A percentile compares a stretch with the other conserved stretches of the same genome.
Evolutionary conservation across 2,113 vertebrate genomes (phyloP).

Genomic region (Gavia stellata): DNA sequence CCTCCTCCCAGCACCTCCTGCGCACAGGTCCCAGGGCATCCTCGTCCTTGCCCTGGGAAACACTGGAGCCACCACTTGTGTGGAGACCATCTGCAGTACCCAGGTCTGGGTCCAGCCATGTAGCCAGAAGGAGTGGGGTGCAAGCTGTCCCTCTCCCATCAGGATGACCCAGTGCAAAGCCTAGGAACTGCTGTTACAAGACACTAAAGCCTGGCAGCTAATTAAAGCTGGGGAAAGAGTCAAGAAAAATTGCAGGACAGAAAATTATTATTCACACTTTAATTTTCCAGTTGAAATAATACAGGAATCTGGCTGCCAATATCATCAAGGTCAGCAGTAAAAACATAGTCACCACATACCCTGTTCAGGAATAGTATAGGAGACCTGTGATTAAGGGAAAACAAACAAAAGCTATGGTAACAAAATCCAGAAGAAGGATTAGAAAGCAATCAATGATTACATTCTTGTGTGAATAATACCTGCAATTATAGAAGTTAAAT

Average conservation of each 20-base stretch:
- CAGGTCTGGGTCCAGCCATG: neutral
- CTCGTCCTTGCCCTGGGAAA: fast-evolving
- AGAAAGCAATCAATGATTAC: neutral
- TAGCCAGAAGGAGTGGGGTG: neutral
- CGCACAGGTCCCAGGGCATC: fast-evolving
- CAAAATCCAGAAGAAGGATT: neutral
- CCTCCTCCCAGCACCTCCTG: neutral
- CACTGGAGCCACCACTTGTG: fast-evolving
- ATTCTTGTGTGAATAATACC: neutral
- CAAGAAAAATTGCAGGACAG: neutral
- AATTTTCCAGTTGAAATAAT: slow-evolving; percentile 35
- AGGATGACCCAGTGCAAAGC: neutral
- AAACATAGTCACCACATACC: neutral
- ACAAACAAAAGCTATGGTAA: neutral
- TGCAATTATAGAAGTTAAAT: slow-evolving; percentile 26
- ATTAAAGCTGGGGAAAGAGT: neutral
- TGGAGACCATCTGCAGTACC: fast-evolving
- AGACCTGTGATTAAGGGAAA: neutral
- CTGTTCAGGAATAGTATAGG: neutral
- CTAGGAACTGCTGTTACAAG: neutral
- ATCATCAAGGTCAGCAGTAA: neutral
- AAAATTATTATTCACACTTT: neutral
- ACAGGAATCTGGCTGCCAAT: neutral
- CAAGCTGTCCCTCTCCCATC: neutral
- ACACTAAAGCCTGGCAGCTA: neutral